These are phyloP conservation scores for Cryptoblepharus egeriae DNA, from an alignment of 2,797 vertebrate species.

Conservation along the genomic window DNA sequence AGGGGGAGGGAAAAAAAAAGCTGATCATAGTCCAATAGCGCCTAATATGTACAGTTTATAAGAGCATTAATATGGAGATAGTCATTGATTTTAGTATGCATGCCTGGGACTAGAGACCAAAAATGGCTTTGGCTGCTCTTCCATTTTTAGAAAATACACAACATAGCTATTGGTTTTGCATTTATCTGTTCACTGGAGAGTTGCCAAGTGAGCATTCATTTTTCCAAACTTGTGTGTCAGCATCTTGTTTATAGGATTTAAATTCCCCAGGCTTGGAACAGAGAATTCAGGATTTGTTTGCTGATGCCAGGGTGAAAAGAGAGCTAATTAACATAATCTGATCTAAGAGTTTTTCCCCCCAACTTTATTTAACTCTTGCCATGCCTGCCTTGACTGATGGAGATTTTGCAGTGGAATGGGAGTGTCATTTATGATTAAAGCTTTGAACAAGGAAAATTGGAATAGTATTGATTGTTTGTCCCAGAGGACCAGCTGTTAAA, in stretches of 20 bases:
- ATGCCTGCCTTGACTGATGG: conserved; percentile 1
- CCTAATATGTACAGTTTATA: too few species aligned
- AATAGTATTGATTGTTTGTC: not conserved
- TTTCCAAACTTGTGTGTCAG: not conserved
- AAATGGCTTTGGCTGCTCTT: too few species aligned
- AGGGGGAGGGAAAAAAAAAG: too few species aligned
- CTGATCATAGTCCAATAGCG: too few species aligned
- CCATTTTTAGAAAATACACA: too few species aligned
- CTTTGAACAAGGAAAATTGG: not conserved
- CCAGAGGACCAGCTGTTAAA: not conserved
- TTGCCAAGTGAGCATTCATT: conserved; percentile 21
- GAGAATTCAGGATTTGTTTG: not conserved
- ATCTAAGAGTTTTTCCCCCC: not conserved
- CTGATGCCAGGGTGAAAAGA: not conserved
- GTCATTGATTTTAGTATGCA: too few species aligned
- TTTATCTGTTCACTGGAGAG: not conserved
- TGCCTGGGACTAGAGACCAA: too few species aligned
- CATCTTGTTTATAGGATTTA: conserved; percentile 17
- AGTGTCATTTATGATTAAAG: conserved; percentile 8
- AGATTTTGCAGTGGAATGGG: not conserved
- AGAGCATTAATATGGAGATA: too few species aligned
- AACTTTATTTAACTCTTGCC: not conserved
- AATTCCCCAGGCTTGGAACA: conserved; percentile 6
- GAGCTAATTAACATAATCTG: conserved; percentile 11
- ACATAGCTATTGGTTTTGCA: too few species aligned